Evolutionary conservation across 2,888 invertebrate species (phyloP), one percentile per base, ranked within the genome.

Genomic region (Cephus pygmeus): DNA sequence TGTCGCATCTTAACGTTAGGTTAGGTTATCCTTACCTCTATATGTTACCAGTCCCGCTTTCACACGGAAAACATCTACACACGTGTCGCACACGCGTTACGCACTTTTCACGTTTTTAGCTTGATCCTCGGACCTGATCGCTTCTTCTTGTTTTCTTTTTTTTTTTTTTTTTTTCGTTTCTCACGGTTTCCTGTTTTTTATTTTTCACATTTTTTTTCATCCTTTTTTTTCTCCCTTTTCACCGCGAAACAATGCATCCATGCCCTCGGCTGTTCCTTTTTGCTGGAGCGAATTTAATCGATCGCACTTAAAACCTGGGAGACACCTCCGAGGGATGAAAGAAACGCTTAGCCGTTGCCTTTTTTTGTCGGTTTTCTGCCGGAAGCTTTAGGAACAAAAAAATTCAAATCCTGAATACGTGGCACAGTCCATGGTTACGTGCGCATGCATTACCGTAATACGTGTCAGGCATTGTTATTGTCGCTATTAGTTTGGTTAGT

Each of bases 391-490:
- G 40, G 23, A 56, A 23, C 9, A 56, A 56, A 56, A 56, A 40
- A 56, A 9, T 9, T 23, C 23, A 56, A 56, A 56, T 56, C 56
- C 56, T 56, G 23, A 56, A 56, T 56, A 40, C 40, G 6, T 23
- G 1, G 23, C 56, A 56, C 23, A 0, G 56, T 23, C 56, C 23
- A 23, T 23, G 56, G 23, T 56, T 56, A 56, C 23, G 23, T 23
- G 56, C 56, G 6, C 23, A 23, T 56, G 56, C 69, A 36, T 79
- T 75, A 69, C 69, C 73, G 76, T 80, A 80, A 81, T 78, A 80
- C 81, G 77, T 77, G 79, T 81, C 80, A 79, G 80, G 78, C 73
- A 79, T 79, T 81, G 77, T 75, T 76, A 33, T 76, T 35, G 30
- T 23, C 69, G 68, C 56, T 75, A 33, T 12, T 56, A 68, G 73